Conservation (phyloP, 2,797 vertebrate genomes). For the Cuniculus paca region DNA sequence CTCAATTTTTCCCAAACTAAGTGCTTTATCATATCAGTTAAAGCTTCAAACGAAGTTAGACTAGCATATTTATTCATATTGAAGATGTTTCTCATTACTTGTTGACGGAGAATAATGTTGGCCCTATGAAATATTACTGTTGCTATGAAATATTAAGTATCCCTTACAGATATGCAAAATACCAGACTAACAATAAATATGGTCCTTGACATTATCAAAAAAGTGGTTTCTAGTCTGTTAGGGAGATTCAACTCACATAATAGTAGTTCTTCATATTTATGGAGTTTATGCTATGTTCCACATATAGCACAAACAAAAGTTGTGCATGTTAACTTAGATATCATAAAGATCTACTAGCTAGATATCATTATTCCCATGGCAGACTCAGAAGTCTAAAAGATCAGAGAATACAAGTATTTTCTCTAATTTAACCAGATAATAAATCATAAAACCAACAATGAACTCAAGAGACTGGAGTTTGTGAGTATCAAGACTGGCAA, state of each 20-base stretch:
- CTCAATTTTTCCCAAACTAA: neutral
- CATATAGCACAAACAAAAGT: neutral
- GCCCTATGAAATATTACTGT: neutral
- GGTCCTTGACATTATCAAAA: neutral
- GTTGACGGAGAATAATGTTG: neutral
- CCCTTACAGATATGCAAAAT: neutral
- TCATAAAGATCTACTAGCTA: neutral
- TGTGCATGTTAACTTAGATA: neutral
- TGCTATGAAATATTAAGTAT: neutral
- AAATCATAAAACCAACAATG: neutral
- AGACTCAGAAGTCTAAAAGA: neutral
- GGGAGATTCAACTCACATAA: neutral
- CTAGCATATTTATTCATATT: neutral
- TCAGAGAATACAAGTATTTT: neutral
- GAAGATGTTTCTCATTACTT: neutral
- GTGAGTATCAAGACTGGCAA: neutral
- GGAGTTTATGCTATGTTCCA: neutral
- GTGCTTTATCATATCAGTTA: neutral
- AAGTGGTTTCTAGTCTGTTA: neutral
- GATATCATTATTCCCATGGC: neutral
- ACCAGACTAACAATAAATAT: neutral
- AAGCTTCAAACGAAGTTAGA: neutral
- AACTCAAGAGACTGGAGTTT: neutral
- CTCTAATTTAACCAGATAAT: neutral
- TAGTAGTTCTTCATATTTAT: neutral